Evolutionary conservation across 2,113 vertebrate genomes (phyloP), one percentile per base, ranked within the genome.

Genomic region (cattle (Bos taurus)): DNA sequence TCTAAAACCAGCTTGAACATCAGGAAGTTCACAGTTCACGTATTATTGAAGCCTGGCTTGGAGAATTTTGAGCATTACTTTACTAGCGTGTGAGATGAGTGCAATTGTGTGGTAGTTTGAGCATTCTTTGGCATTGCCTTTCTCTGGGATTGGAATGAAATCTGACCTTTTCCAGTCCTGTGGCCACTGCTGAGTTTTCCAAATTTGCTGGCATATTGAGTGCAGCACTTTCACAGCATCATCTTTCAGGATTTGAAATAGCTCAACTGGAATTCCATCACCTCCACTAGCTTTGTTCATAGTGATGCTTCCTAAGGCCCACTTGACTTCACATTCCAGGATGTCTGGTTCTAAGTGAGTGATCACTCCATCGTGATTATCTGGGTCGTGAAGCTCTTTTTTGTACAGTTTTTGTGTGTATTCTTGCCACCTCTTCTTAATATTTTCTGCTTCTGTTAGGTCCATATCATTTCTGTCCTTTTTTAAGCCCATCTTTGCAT

Each of bases 61-160:
- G 16, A 67, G 33, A 67, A 36, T 36, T 19, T 36, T 67, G 33
- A 67, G 17, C 33, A 67, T 67, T 67, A n/a, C 33, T 67, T 67
- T 36, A 5, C 8, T n/a, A 67, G 64, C 0, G 0, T n/a, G 8
- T 67, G 33, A 67, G 17, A 67, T 67, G 33, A 67, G 33, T 36
- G 64, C 64, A 67, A 21, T 67, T 36, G 33, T 67, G 33, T 0
- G 0, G 1, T 67, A 67, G 16, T 67, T 36, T 36, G 64, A 67
- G 33, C 64, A 67, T 67, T 67, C 17, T 67, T 21, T 67, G 33
- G 3, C 64, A 67, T 67, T 67, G 33, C 4, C 28, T 36, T 67
- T n/a, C 64, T 36, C 17, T 36, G 33, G 17, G 33, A 21, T 21
- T 67, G 8, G 17, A 67, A 67, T 67, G 64, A 67, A 67, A 36